phyloP scores from a whole-genome alignment of 2,888 invertebrate species.

The Drosophila testacea region DNA sequence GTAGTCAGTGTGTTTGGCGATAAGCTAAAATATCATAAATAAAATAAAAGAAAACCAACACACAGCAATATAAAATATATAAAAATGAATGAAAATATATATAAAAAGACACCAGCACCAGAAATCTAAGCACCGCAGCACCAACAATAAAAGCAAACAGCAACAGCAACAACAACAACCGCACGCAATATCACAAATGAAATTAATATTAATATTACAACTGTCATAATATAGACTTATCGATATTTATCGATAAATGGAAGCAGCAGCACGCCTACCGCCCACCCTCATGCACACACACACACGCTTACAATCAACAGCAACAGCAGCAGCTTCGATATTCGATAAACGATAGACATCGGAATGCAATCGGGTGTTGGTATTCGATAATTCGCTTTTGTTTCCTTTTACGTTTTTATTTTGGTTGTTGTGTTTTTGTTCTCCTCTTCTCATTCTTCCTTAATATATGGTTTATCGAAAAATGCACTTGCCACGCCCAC shows the following conservation, averaged over 20 bases:
- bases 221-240: constrained; percentile 42
- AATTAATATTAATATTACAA: constrained; percentile 27
- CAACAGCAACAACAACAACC: constrained; percentile 30
- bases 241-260: constrained; percentile 44
- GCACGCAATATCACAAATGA: constrained; percentile 58
- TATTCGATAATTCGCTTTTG: constrained; percentile 56
- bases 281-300: constrained; percentile 52
- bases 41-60: constrained; percentile 44
- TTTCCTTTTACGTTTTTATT: constrained; percentile 36
- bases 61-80: constrained; percentile 76
- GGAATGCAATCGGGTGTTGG: constrained; percentile 71
- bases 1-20: constrained; percentile 95
- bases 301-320: constrained; percentile 9
- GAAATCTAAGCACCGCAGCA: constrained; percentile 71
- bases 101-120: constrained; percentile 57
- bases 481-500: constrained; percentile 72
- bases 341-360: constrained; percentile 15
- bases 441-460: constrained; percentile 10
- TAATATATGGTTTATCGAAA: constrained; percentile 31
- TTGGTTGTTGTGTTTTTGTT: constrained; percentile 37
- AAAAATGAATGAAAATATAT: constrained; percentile 6
- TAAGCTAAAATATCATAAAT: constrained; percentile 86
- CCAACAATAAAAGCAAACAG: constrained; percentile 54
- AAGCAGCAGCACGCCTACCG: constrained; percentile 38
- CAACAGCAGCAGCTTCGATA: constrained; percentile 40